Conservation (phyloP, 2,888 invertebrate species). For the Dolomedes plantarius region DNA sequence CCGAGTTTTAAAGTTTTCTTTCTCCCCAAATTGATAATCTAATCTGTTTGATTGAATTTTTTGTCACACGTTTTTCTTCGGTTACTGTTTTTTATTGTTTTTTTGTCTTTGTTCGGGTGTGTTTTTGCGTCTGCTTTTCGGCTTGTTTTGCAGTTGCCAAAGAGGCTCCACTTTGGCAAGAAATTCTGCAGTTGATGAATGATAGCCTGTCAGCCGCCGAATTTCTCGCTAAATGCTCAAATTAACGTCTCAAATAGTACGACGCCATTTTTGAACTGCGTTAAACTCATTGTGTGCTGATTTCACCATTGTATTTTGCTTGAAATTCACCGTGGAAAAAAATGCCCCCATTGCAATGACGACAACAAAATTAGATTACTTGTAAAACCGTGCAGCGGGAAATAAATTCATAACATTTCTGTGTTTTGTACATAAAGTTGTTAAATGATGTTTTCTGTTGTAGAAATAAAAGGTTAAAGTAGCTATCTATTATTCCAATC, state of each 20-base stretch:
- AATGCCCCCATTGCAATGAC: no score
- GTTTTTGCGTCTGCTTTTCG: neutral
- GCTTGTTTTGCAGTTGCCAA: constrained; percentile 37
- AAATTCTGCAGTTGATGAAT: constrained; percentile 30
- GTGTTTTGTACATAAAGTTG: no score
- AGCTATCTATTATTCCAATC: no score
- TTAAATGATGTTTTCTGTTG: no score
- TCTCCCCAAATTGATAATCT: constrained; percentile 66
- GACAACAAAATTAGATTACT: no score
- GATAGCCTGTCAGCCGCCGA: constrained; percentile 13
- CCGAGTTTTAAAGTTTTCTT: constrained; percentile 32
- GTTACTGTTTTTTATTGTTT: neutral
- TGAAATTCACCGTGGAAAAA: no score
- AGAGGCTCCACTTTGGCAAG: constrained; percentile 44
- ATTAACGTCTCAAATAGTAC: neutral
- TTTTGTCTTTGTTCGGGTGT: neutral
- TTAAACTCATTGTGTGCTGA: neutral
- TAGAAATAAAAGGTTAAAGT: no score
- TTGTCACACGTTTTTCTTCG: constrained; percentile 4
- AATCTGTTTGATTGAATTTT: constrained; percentile 68
- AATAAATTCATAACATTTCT: no score
- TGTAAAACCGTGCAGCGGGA: no score
- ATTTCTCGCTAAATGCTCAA: constrained; percentile 1
- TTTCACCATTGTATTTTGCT: no score
- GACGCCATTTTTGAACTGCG: constrained; percentile 34